Conservation (phyloP, 2,113 vertebrate genomes). For the Pedionomus torquatus region DNA sequence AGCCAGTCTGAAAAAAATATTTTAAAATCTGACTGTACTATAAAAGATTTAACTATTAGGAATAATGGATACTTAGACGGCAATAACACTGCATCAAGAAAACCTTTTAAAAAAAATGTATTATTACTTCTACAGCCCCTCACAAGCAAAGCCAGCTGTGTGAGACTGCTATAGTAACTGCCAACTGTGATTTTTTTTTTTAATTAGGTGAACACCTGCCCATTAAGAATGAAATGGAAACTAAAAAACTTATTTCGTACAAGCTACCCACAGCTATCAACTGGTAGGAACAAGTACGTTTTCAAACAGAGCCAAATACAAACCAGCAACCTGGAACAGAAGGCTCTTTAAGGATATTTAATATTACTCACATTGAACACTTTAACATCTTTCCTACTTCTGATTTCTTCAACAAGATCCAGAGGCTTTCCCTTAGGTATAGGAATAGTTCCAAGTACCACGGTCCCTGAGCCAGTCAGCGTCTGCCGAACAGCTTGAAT, state of each 20-base stretch:
- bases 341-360: background rate
- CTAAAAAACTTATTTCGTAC: background rate
- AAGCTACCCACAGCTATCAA: background rate
- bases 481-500: conserved; percentile 82
- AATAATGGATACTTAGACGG: background rate
- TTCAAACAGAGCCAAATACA: background rate
- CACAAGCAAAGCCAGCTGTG: conserved; percentile 46
- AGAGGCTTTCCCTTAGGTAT: conserved; percentile 86
- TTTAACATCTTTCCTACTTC: conserved; percentile 83
- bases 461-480: conserved; percentile 70
- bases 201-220: conserved; percentile 52
- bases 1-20: background rate
- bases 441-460: conserved; percentile 91
- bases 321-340: conserved; percentile 9
- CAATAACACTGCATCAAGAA: conserved; percentile 20
- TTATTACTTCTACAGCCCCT: background rate
- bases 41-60: background rate
- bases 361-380: conserved; percentile 88
- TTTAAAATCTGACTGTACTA: background rate
- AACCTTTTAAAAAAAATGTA: background rate
- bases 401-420: conserved; percentile 91
- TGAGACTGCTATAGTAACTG: background rate
- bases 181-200: background rate
- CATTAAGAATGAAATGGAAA: conserved; percentile 43
- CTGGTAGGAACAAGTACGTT: background rate